phyloP scores from a whole-genome alignment of 1,140 invertebrate genomes.

The Caerostris extrusa region DNA sequence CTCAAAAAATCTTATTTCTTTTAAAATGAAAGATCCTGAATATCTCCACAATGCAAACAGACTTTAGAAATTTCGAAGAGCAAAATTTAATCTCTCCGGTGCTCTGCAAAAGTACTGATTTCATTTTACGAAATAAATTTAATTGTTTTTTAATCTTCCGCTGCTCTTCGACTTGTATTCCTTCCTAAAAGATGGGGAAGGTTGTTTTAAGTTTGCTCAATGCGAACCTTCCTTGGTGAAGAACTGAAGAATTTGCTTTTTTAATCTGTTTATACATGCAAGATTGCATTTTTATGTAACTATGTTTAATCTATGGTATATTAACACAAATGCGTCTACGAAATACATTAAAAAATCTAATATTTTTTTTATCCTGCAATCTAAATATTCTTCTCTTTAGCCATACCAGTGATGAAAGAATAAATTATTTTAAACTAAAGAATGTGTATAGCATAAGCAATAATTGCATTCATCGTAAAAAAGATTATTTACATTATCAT shows the following conservation, averaged over 20 bases:
- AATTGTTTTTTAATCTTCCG: constrained; percentile 37
- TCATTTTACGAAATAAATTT: constrained; percentile 18
- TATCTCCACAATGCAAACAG: background rate
- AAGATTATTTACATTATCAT: too few species aligned
- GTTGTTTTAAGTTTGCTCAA: background rate
- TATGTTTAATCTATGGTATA: background rate
- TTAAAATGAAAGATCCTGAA: background rate
- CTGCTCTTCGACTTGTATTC: background rate
- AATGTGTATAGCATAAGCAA: too few species aligned
- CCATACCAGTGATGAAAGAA: too few species aligned
- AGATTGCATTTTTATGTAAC: background rate
- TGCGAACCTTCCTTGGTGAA: background rate
- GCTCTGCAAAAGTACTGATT: background rate
- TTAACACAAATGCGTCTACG: too few species aligned
- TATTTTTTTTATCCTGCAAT: too few species aligned
- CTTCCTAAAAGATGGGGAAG: background rate
- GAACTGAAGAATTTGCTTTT: background rate
- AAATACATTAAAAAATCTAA: too few species aligned
- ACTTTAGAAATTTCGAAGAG: background rate
- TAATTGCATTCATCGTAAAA: too few species aligned
- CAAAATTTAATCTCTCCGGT: background rate
- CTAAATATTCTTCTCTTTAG: too few species aligned
- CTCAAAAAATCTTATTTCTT: too few species aligned
- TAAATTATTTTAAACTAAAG: too few species aligned
- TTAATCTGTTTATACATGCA: background rate